Evolutionary conservation across 2,797 vertebrate genomes (phyloP).

Genomic region (Coccyzus lansbergi): DNA sequence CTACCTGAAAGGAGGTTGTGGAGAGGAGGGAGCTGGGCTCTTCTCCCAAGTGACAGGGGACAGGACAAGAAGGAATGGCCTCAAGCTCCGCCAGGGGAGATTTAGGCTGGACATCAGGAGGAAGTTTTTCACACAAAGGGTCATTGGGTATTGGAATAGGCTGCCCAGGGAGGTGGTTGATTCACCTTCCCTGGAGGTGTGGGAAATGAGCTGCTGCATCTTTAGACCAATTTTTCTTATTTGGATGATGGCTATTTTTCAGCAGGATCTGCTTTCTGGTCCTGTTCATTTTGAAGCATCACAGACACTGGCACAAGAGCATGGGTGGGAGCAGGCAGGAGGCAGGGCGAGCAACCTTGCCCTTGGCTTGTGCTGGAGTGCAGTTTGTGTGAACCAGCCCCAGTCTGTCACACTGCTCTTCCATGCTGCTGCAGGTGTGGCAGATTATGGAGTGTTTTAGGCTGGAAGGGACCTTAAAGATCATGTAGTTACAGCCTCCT

Average conservation of each 20-base stretch:
- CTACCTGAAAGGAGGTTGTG: no score
- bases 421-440: accelerated
- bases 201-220: not conserved
- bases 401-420: not conserved
- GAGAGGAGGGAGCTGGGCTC: no score
- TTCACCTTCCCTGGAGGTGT: no score
- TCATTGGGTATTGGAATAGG: no score
- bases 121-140: no score
- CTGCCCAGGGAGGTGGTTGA: no score
- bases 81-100: no score
- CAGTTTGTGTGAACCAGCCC: not conserved
- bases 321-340: not conserved
- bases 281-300: not conserved
- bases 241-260: not conserved
- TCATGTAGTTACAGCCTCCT: no score
- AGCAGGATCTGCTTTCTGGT: not conserved
- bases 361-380: not conserved
- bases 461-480: no score
- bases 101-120: no score
- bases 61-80: no score
- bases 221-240: not conserved
- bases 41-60: no score
- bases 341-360: not conserved
- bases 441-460: not conserved
- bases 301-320: accelerated